phyloP scores from a whole-genome alignment of 2,113 vertebrate species.

The Corythaeola cristata region DNA sequence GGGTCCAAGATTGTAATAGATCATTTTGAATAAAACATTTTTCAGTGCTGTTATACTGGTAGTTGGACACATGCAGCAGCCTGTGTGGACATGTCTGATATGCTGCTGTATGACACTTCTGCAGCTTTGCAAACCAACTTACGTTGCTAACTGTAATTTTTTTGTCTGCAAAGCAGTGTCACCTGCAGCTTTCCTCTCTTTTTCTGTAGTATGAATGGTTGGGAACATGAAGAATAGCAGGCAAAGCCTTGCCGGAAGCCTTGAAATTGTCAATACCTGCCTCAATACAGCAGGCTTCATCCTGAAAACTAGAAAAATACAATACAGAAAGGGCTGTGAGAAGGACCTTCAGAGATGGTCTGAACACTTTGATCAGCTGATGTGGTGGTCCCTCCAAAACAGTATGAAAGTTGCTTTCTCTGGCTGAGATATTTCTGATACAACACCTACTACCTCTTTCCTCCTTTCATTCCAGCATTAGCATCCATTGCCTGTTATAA shows the following conservation, averaged over 20 bases:
- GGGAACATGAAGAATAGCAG: background rate
- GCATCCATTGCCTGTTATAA: rapidly evolving
- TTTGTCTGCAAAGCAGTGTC: background rate
- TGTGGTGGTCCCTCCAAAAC: background rate
- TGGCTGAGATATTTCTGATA: background rate
- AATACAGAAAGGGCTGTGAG: background rate
- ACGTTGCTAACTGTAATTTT: background rate
- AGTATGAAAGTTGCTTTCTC: background rate
- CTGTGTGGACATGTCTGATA: background rate
- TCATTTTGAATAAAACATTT: background rate
- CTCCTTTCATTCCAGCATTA: background rate
- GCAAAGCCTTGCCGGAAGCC: background rate
- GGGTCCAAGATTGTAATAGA: background rate
- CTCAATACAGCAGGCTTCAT: background rate
- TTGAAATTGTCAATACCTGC: background rate
- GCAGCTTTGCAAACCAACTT: background rate
- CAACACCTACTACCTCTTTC: background rate
- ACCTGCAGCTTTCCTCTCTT: background rate
- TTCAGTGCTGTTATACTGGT: background rate
- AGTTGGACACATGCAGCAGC: background rate
- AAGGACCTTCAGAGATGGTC: background rate
- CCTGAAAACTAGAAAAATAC: background rate
- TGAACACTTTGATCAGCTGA: background rate
- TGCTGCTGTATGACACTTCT: background rate
- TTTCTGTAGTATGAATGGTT: background rate